Base-by-base conservation (phyloP, 1,140 invertebrate species). In the Drosophila persimilis region DNA sequence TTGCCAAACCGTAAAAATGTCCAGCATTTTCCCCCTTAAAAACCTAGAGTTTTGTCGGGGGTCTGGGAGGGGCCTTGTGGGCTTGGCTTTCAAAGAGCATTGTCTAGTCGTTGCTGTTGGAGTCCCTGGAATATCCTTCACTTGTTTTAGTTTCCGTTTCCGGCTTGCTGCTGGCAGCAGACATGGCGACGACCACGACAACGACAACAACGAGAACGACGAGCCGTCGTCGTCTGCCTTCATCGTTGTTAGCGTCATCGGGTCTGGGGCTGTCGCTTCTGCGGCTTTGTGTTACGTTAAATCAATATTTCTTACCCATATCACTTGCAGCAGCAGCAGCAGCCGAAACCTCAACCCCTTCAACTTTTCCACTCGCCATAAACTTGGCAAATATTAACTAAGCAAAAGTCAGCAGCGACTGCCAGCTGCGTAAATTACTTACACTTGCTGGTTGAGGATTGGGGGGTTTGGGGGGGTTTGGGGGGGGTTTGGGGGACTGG, bases 1-100 rank as follows among this genome's bases (percentile, higher is more conserved):
- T 88, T 81, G 73, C 77, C 81, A 86, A 86, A 73, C 81, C 73
- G 73, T 85, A 86, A 86, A 85, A 86, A 85, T 86, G 81, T 81
- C 73, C 83, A 81, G 52, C 73, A 81, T 86, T 85, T 81, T 73
- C 77, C 77, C 77, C 62, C 50, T 11, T 59, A 81, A 78, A 76
- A 80, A 69, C 56, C 35, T 56, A 56, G 62, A 73, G 77, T 71
- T 70, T 74, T 86, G 74, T 17, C 1, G 17, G 17, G 17, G 17
- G 17, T 17, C 17, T 17, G 17, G 17, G 17, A 1, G 17, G 17
- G 17, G 17, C 0, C 17, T 17, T 17, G 17, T 17, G 17, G 17
- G 17, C 17, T 17, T 17, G 20, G 20, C 20, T 20, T 26, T 4
- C 2, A 5, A 0, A 73, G 70, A 31, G 69, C 13, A 63, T 73